These are phyloP conservation scores for Coregonus suidteri DNA, from an alignment of 2,797 vertebrate genomes.

Conservation along the genomic window DNA sequence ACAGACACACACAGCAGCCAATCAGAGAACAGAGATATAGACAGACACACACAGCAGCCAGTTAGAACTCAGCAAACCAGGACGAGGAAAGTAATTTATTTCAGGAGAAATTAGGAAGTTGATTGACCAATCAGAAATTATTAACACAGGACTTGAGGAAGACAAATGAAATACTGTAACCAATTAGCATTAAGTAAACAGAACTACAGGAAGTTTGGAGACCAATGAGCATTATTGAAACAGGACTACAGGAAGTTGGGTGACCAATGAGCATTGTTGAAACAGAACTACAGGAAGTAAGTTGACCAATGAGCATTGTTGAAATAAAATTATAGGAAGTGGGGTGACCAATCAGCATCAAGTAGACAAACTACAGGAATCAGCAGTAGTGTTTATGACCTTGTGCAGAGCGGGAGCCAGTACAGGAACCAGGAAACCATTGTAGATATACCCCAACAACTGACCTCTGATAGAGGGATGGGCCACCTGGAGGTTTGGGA, in stretches of 20 bases:
- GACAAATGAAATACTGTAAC: not conserved
- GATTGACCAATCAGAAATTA: slow-evolving; percentile 10
- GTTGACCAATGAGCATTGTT: too few species aligned
- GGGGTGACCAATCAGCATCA: slow-evolving; percentile 7
- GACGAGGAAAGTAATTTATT: not conserved
- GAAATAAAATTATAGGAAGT: not conserved
- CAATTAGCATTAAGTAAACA: not conserved
- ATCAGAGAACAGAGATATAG: not conserved
- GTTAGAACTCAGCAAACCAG: slow-evolving; percentile 10
- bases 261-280: not conserved
- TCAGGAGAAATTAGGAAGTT: not conserved
- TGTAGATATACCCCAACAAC: slow-evolving; percentile 93
- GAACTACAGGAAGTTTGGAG: too few species aligned
- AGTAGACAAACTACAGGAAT: not conserved
- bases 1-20: not conserved
- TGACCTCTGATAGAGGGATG: slow-evolving; percentile 89
- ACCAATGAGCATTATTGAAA: too few species aligned
- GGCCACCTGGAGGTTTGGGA: slow-evolving; percentile 76
- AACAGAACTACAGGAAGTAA: too few species aligned
- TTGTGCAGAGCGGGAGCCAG: slow-evolving; percentile 96
- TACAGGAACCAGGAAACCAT: slow-evolving; percentile 94
- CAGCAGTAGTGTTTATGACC: slow-evolving; percentile 70
- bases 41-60: not conserved
- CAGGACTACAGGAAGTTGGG: not conserved
- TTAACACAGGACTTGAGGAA: not conserved